These are phyloP conservation scores for Syngnathus floridae DNA, from an alignment of 2,113 vertebrate genomes.

Conservation along the genomic window DNA sequence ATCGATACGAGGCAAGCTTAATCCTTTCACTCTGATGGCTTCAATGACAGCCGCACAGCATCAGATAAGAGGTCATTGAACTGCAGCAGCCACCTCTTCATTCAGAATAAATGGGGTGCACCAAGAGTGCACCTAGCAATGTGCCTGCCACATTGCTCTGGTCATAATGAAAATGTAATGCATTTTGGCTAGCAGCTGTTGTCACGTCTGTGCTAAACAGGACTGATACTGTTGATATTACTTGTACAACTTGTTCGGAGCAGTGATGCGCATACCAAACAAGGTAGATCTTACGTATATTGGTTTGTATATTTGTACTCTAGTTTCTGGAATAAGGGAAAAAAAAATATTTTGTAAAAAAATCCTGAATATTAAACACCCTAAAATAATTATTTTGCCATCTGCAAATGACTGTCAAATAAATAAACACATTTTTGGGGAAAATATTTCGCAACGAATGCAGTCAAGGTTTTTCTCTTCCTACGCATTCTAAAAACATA, in stretches of 20 bases:
- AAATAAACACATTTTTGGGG: neutral
- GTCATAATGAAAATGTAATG: constrained; percentile 76
- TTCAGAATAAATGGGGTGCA: constrained; percentile 74
- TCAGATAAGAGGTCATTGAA: constrained; percentile 76
- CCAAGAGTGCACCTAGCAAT: constrained; percentile 67
- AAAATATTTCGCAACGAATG: neutral
- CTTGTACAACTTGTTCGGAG: constrained; percentile 50
- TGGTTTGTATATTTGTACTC: constrained; percentile 21
- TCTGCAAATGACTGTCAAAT: neutral
- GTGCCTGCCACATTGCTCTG: constrained; percentile 58
- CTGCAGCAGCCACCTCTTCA: constrained; percentile 70
- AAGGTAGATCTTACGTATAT: constrained; percentile 3
- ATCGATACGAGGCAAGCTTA: constrained; percentile 69
- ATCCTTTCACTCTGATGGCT: constrained; percentile 75
- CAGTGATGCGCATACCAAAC: constrained; percentile 39
- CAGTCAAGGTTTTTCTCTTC: neutral
- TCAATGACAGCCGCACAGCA: constrained; percentile 68
- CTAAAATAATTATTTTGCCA: too few relatives aligned
- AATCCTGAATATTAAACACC: neutral
- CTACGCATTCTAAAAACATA: neutral
- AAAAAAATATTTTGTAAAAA: neutral
- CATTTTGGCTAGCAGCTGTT: constrained; percentile 60
- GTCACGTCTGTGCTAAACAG: constrained; percentile 38
- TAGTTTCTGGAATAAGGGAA: constrained; percentile 1
- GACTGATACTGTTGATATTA: constrained; percentile 51